Percentiles rank a stretch among this genome's conserved stretches.
Evolutionary conservation across 2,113 vertebrate species (phyloP).

Genomic region (Vanacampus margaritifer): DNA sequence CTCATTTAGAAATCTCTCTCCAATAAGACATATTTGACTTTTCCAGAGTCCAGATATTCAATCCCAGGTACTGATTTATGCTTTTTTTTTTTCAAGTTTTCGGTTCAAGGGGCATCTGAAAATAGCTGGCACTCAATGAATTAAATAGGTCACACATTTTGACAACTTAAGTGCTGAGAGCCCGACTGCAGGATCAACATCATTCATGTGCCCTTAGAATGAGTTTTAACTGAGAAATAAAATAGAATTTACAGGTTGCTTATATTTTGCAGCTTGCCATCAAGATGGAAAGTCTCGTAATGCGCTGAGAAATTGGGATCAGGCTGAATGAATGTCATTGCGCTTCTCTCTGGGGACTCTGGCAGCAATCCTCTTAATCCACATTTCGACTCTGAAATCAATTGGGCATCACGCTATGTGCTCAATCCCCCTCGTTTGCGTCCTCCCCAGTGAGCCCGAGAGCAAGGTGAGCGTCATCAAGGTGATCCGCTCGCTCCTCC

Average conservation of each 20-base stretch:
- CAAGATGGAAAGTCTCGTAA: constrained; percentile 26
- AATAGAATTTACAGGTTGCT: background rate
- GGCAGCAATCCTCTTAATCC: constrained; percentile 19
- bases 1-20: too few species aligned
- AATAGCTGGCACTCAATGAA: too few species aligned
- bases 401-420: background rate
- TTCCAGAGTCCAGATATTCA: too few species aligned
- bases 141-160: too few species aligned
- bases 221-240: background rate
- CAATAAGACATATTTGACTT: too few species aligned
- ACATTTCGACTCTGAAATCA: constrained; percentile 35
- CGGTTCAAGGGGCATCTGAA: too few species aligned
- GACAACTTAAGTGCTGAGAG: too few species aligned
- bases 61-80: too few species aligned
- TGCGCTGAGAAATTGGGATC: constrained; percentile 41
- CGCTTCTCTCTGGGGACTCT: constrained; percentile 23
- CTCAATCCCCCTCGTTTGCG: constrained; percentile 21
- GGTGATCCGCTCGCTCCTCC: constrained; percentile 88
- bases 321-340: constrained; percentile 42
- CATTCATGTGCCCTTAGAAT: background rate
- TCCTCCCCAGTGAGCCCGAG: constrained; percentile 79
- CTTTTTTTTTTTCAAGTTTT: too few species aligned
- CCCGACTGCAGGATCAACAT: background rate
- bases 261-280: constrained; percentile 25
- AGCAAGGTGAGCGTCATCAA: constrained; percentile 88